Conservation (phyloP, 2,113 vertebrate genomes). For the Gila orcuttii region DNA sequence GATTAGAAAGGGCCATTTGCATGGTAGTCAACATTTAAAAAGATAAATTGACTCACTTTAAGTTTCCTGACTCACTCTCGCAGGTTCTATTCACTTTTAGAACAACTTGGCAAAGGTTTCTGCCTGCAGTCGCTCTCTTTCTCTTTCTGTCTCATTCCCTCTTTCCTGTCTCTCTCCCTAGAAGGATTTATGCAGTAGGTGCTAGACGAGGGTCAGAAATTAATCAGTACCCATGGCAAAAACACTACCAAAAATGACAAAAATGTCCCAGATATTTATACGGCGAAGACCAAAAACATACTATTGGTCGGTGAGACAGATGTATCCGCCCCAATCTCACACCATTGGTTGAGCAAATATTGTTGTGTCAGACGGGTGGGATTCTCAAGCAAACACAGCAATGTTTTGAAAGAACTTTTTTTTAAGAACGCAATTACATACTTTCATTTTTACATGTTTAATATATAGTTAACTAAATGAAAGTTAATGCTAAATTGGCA, state of each 20-base stretch:
- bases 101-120: constrained; percentile 13
- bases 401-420: background rate
- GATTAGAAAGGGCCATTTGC: constrained; percentile 36
- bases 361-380: background rate
- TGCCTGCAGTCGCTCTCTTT: background rate
- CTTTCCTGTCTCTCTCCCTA: constrained; percentile 10
- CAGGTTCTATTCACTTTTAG: constrained; percentile 12
- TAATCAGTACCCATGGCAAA: background rate
- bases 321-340: background rate
- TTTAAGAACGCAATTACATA: background rate
- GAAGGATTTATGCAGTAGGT: constrained; percentile 1
- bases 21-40: constrained; percentile 37
- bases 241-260: background rate
- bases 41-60: constrained; percentile 20
- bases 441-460: background rate
- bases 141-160: background rate
- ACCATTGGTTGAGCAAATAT: background rate
- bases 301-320: background rate
- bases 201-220: background rate
- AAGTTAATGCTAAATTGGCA: background rate
- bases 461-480: background rate
- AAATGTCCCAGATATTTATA: background rate
- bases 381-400: background rate
- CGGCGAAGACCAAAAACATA: background rate
- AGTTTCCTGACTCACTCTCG: constrained; percentile 31